Evolutionary conservation across 1,140 invertebrate genomes (phyloP).

Genomic region (Aphelenchoides avenae): DNA sequence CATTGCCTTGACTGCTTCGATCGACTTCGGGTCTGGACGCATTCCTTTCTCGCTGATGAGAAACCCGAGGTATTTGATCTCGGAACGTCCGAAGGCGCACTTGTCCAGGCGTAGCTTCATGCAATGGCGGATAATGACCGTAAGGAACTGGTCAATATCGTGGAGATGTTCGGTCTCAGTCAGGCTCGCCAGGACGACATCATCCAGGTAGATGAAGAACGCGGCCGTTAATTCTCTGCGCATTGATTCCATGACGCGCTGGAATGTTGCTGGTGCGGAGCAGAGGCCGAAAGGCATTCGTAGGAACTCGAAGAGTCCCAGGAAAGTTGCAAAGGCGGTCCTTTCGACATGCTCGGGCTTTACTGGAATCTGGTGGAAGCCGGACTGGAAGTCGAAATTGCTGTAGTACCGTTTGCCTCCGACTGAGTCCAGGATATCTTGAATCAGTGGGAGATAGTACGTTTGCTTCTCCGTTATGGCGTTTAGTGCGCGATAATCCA

Average conservation of each 20-base stretch:
- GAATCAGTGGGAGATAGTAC: constrained; percentile 13
- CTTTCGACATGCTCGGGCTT: constrained; percentile 9
- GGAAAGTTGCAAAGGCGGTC: constrained; percentile 13
- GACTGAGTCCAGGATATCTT: constrained; percentile 7
- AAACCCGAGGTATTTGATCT: constrained; percentile 22
- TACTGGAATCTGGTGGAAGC: constrained; percentile 14
- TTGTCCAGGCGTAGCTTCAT: constrained; percentile 19
- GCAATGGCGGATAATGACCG: background rate
- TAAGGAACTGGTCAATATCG: constrained; percentile 12
- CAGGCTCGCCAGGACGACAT: constrained; percentile 10
- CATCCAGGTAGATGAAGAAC: constrained; percentile 31
- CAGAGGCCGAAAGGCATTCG: constrained; percentile 12
- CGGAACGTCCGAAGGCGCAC: constrained; percentile 1
- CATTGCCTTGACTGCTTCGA: constrained; percentile 10
- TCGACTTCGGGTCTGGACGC: constrained; percentile 5
- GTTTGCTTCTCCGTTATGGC: constrained; percentile 6
- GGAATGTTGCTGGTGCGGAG: constrained; percentile 14
- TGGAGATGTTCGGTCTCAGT: constrained; percentile 11
- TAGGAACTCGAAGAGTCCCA: constrained; percentile 9
- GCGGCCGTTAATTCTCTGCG: constrained; percentile 1
- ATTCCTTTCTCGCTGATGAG: constrained; percentile 14
- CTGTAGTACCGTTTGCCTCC: constrained; percentile 8
- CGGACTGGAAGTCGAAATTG: constrained; percentile 4
- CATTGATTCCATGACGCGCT: constrained; percentile 16
- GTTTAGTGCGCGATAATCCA: constrained; percentile 21